Conservation (phyloP, 2,113 vertebrate species). For the Callionymus lyra region DNA sequence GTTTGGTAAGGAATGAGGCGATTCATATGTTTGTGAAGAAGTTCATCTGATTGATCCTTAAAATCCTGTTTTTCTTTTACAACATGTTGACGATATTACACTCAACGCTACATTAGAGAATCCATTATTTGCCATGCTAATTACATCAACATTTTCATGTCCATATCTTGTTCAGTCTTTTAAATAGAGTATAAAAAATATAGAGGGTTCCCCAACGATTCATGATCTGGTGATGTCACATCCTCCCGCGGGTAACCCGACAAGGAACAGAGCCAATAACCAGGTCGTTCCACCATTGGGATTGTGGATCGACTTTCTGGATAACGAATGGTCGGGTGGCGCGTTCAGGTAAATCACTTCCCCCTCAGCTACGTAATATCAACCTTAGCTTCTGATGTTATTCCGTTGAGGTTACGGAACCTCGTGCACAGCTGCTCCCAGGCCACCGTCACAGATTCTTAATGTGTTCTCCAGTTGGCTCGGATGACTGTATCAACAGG, state of each 20-base stretch:
- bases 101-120: too few relatives aligned
- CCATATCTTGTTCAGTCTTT: too few relatives aligned
- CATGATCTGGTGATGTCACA: slow-evolving; percentile 16
- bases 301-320: slow-evolving; percentile 1
- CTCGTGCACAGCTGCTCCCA: slow-evolving; percentile 39
- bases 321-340: slow-evolving; percentile 23
- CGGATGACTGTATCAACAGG: slow-evolving; percentile 53
- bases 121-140: too few relatives aligned
- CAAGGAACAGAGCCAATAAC: slow-evolving; percentile 14
- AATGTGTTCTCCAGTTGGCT: slow-evolving; percentile 60
- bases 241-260: slow-evolving; percentile 19
- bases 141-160: too few relatives aligned
- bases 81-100: too few relatives aligned
- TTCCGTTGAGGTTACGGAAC: slow-evolving; percentile 18
- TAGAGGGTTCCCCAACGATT: too few relatives aligned
- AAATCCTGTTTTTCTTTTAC: too few relatives aligned
- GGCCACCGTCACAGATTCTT: slow-evolving; percentile 15
- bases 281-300: too few relatives aligned
- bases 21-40: too few relatives aligned
- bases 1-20: too few relatives aligned
- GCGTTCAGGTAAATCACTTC: slow-evolving; percentile 34
- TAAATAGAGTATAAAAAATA: too few relatives aligned
- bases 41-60: too few relatives aligned
- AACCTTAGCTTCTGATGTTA: slow-evolving; percentile 43
- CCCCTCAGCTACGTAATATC: slow-evolving; percentile 27